Percentiles rank a stretch among this genome's conserved stretches.
Evolutionary conservation across 1,140 invertebrate species (phyloP).

Genomic region (Helicorthomorpha holstii): DNA sequence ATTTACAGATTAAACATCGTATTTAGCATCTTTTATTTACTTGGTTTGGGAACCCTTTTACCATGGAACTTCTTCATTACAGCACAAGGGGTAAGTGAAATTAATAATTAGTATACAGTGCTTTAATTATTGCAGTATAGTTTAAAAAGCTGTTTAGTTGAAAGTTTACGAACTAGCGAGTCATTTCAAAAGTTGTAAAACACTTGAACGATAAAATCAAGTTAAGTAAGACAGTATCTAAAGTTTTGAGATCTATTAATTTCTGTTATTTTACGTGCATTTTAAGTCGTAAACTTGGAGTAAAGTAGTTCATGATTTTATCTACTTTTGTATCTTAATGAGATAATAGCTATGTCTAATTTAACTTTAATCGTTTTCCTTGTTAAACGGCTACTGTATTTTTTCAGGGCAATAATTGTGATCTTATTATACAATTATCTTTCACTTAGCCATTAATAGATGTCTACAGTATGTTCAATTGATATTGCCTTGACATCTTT

Average conservation of each 20-base stretch:
- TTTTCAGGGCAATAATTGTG: too few species aligned
- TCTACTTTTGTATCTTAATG: too few species aligned
- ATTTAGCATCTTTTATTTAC: conserved; percentile 77
- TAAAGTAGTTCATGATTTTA: too few species aligned
- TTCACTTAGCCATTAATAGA: too few species aligned
- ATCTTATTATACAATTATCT: too few species aligned
- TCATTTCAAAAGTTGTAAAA: neutral
- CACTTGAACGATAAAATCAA: neutral
- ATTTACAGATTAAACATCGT: too few species aligned
- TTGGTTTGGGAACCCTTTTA: conserved; percentile 73
- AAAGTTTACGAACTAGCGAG: neutral
- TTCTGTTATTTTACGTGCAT: conserved; percentile 8
- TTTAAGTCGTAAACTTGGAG: neutral
- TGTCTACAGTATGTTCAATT: too few species aligned
- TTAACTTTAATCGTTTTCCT: too few species aligned
- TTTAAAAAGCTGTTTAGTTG: neutral
- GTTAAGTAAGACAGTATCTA: neutral
- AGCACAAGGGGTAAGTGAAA: conserved; percentile 69
- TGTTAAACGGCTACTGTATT: too few species aligned
- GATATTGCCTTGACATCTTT: too few species aligned
- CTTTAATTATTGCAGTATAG: neutral
- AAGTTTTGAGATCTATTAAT: conserved; percentile 8
- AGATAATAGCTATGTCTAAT: too few species aligned
- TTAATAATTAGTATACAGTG: conserved; percentile 1
- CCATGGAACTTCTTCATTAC: conserved; percentile 95